Percentiles rank a stretch among this genome's conserved stretches.
Evolutionary conservation across 2,797 vertebrate species (phyloP).

Genomic region (Argyrosomus regius): DNA sequence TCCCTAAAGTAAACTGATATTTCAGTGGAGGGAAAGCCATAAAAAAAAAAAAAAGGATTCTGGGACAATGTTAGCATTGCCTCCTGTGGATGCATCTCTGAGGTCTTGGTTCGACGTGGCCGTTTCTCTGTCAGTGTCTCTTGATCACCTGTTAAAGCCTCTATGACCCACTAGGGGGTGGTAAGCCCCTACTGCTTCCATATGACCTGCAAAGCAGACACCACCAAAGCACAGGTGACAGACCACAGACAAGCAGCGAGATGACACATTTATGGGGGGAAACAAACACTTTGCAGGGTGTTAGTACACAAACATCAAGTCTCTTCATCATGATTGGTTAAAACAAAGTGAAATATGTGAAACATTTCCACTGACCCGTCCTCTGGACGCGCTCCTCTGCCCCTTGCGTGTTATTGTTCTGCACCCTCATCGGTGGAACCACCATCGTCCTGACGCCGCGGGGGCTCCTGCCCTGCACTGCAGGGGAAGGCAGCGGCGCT

Average conservation of each 20-base stretch:
- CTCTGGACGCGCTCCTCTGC: slow-evolving; percentile 85
- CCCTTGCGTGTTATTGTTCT: slow-evolving; percentile 84
- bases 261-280: slow-evolving; percentile 9
- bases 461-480: slow-evolving; percentile 85
- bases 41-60: not conserved
- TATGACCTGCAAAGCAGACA: slow-evolving; percentile 84
- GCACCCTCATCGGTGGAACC: slow-evolving; percentile 92
- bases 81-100: slow-evolving; percentile 70
- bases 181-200: slow-evolving; percentile 77
- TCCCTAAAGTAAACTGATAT: not conserved
- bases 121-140: slow-evolving; percentile 68
- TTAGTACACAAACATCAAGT: slow-evolving; percentile 7
- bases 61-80: slow-evolving; percentile 29
- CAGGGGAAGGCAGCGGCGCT: slow-evolving; percentile 75
- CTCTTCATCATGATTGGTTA: too few species aligned
- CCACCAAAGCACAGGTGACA: slow-evolving; percentile 71
- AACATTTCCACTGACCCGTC: slow-evolving; percentile 80
- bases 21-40: slow-evolving; percentile 48
- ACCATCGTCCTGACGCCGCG: slow-evolving; percentile 91
- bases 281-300: not conserved
- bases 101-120: slow-evolving; percentile 41
- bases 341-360: not conserved
- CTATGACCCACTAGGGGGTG: slow-evolving; percentile 81
- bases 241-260: slow-evolving; percentile 30
- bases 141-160: slow-evolving; percentile 85